Evolutionary conservation across 92 coral and sea anemone species (phyloP).

Genomic region (Porites cylindrica): DNA sequence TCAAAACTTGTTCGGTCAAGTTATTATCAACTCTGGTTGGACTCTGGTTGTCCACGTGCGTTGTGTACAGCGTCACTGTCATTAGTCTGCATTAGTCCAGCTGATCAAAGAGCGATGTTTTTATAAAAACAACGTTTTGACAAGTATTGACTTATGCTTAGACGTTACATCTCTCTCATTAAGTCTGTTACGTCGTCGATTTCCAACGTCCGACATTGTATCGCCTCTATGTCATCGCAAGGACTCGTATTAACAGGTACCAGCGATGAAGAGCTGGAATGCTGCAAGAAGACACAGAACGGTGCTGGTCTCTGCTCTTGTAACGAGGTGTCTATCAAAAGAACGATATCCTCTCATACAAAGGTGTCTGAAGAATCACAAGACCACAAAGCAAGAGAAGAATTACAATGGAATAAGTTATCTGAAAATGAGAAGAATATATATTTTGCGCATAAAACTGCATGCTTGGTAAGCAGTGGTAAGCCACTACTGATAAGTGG

Average conservation of each 20-base stretch:
- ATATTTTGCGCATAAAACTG: conserved; percentile 75
- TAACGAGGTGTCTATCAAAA: background rate
- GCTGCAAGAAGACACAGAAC: background rate
- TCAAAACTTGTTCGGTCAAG: too few species aligned
- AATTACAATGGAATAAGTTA: conserved; percentile 45
- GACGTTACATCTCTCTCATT: background rate
- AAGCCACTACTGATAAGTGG: too few species aligned
- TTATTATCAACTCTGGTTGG: too few species aligned
- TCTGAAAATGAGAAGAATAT: conserved; percentile 82
- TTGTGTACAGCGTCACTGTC: too few species aligned
- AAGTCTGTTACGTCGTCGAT: background rate
- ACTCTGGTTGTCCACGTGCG: too few species aligned
- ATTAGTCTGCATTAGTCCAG: too few species aligned
- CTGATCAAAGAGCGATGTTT: background rate
- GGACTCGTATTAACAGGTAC: background rate
- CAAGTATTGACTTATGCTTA: conserved; percentile 6
- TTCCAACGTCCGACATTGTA: background rate
- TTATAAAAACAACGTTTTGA: background rate
- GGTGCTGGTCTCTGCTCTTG: background rate
- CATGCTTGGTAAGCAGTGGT: conserved; percentile 74
- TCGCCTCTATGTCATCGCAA: conserved; percentile 19
- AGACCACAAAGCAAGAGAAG: conserved; percentile 7
- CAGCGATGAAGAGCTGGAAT: background rate
- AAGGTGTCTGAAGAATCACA: background rate
- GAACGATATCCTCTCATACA: conserved; percentile 10